phyloP scores from a whole-genome alignment of 2,113 vertebrate genomes.

The Thinocorus orbignyianus region DNA sequence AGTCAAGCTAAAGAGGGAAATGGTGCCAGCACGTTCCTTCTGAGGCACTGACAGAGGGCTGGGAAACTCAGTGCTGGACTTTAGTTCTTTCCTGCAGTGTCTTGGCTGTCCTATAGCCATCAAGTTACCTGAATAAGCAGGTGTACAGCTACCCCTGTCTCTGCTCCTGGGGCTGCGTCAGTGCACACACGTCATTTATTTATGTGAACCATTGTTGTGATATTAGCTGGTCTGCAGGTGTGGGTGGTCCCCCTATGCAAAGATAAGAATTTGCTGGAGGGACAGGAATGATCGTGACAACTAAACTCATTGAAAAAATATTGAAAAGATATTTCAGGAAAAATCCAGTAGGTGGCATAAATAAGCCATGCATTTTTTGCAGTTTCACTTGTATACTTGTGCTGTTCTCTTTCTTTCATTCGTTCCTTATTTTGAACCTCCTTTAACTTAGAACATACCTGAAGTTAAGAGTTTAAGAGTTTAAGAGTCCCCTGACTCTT shows the following conservation, averaged over 20 bases:
- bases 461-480: too few species aligned
- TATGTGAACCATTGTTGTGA: fast-evolving
- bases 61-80: not conserved
- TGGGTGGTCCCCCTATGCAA: not conserved
- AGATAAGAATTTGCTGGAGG: fast-evolving
- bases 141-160: not conserved
- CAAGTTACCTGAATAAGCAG: not conserved
- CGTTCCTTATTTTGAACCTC: not conserved
- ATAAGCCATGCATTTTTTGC: not conserved
- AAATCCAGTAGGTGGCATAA: constrained; percentile 70
- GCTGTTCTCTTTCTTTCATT: not conserved
- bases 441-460: not conserved
- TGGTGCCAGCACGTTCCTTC: not conserved
- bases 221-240: not conserved
- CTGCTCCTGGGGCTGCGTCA: not conserved
- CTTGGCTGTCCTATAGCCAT: not conserved
- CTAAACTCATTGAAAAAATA: not conserved
- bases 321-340: constrained; percentile 3
- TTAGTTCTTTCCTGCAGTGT: not conserved
- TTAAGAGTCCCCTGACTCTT: not conserved
- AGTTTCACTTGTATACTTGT: not conserved
- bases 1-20: not conserved
- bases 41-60: not conserved
- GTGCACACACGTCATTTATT: not conserved
- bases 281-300: not conserved